Evolutionary conservation across 2,888 invertebrate genomes (phyloP), one percentile per base, ranked within the genome.

Genomic region (Hartigia nigra): DNA sequence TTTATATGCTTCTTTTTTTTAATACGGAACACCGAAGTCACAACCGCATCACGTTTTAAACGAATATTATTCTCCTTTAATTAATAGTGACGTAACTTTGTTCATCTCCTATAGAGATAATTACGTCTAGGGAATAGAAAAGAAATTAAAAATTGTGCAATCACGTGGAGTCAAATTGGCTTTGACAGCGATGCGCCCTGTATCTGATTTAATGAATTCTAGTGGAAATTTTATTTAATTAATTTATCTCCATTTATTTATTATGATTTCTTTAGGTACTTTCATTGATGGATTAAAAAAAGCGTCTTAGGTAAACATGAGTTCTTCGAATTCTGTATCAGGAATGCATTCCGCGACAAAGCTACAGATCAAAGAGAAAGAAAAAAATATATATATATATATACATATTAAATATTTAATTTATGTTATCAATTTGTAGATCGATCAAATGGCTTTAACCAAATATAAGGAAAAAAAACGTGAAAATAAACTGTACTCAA

Each of bases 401-500:
- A 31, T 4, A 34, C 3, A 14, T n/a, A 5, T 72, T 32, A 72
- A 14, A 12, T 72, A 72, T 32, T 72, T 72, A 32, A 72, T 72
- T 72, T 72, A 72, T 74, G 75, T 74, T 36, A 74, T 74, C 75
- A 74, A 36, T 35, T 74, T 35, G 36, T 74, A 35, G 36, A 74
- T n/a, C n/a, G 23, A 74, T 32, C 31, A 14, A 70, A 76, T 75
- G 78, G 77, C 75, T 69, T 78, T 81, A 77, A 78, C 70, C 70
- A 79, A 77, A 83, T 55, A 78, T 81, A 78, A 78, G 76, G 34
- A 5, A 74, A 35, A 5, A 39, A 78, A 35, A 31, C 75, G 74
- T 76, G 77, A 81, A 79, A 81, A 78, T 81, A 83, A 79, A 84
- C 74, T 81, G 76, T 85, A 86, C 83, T 84, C 78, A 86, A 86